Percentiles rank a stretch among this genome's conserved stretches.
Conservation (phyloP, 2,797 vertebrate genomes). For the Gephyroberyx darwinii region DNA sequence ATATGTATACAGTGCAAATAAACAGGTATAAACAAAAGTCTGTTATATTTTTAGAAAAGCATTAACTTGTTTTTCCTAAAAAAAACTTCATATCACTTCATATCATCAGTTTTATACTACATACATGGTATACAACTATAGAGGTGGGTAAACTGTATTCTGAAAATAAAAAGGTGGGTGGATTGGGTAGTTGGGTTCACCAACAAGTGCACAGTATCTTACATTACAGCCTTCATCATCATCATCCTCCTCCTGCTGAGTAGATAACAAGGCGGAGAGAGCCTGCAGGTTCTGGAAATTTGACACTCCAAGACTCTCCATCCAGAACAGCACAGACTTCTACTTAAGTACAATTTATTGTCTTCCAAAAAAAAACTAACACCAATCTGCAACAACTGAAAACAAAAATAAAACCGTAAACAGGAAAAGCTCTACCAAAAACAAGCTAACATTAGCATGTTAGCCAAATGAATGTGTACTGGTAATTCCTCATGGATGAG, state of each 20-base stretch:
- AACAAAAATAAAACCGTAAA: not conserved
- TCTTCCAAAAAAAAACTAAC: not conserved
- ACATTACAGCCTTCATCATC: constrained; percentile 60
- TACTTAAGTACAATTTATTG: not conserved
- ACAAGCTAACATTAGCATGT: not conserved
- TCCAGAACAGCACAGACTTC: constrained; percentile 22
- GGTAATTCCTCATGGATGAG: not conserved
- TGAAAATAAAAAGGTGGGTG: no score
- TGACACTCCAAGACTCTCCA: constrained; percentile 64
- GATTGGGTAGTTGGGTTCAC: not conserved
- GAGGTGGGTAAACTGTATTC: no score
- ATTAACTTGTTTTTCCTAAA: no score
- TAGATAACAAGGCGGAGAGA: constrained; percentile 71
- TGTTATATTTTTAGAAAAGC: no score
- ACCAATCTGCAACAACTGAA: not conserved
- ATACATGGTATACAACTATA: no score
- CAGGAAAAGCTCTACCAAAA: not conserved
- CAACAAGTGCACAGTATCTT: constrained; percentile 19
- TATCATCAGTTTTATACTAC: no score
- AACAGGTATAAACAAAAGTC: no score
- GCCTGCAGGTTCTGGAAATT: constrained; percentile 63
- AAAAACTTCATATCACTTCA: no score
- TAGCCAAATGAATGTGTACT: not conserved
- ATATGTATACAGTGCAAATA: no score
- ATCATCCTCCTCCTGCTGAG: constrained; percentile 53